phyloP scores from a whole-genome alignment of 2,797 vertebrate species.

The Loriculus beryllinus region DNA sequence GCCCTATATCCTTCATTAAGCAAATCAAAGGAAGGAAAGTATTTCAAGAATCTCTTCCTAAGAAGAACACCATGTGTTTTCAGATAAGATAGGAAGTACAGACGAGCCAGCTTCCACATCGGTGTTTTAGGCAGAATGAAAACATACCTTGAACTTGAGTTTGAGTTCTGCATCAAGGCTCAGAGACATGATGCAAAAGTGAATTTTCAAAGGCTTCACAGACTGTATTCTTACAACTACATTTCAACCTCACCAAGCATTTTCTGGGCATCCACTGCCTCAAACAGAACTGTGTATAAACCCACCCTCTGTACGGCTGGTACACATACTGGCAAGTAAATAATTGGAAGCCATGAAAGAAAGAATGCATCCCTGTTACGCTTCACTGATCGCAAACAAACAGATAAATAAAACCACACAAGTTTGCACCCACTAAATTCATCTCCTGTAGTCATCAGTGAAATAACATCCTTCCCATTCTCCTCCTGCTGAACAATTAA shows the following conservation, averaged over 20 bases:
- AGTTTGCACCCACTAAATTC: not conserved
- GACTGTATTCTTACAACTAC: fast-evolving
- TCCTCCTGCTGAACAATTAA: not conserved
- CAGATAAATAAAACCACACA: not conserved
- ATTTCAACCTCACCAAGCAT: not conserved
- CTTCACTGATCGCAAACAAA: not conserved
- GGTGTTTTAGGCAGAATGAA: not conserved
- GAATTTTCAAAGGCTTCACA: not conserved
- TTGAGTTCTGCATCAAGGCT: not conserved
- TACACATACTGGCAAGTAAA: not conserved
- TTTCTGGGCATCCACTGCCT: not conserved
- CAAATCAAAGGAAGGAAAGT: not conserved
- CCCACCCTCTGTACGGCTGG: not conserved
- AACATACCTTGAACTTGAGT: not conserved
- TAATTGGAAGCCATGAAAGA: not conserved
- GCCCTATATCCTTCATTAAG: not conserved
- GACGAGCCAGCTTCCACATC: not conserved
- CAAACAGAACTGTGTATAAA: not conserved
- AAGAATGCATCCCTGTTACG: not conserved
- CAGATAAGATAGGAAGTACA: too few relatives aligned
- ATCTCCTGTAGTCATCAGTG: not conserved
- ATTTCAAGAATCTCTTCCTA: not conserved
- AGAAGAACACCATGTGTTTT: not conserved
- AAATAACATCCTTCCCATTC: not conserved
- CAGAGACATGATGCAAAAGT: not conserved